Evolutionary conservation across 2,797 vertebrate genomes (phyloP).

Genomic region (Xiphophorus birchmanni): DNA sequence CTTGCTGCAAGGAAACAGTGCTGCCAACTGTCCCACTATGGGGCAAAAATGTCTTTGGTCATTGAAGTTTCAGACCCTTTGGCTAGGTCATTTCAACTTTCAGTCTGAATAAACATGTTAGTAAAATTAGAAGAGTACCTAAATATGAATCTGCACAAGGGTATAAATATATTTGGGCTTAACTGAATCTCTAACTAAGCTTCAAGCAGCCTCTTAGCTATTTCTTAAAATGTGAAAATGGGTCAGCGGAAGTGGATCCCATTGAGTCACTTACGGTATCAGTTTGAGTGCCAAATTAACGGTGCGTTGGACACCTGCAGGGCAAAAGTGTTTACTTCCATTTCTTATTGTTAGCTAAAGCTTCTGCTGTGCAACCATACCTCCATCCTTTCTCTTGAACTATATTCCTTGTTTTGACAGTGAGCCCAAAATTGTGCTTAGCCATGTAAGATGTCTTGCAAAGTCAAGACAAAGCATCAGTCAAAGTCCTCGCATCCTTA

Average conservation of each 20-base stretch:
- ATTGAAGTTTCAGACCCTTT: neutral
- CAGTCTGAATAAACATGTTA: neutral
- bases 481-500: slow-evolving; percentile 54
- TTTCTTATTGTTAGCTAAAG: slow-evolving; percentile 24
- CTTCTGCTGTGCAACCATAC: slow-evolving; percentile 30
- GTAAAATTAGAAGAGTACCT: neutral
- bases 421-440: slow-evolving; percentile 58
- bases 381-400: slow-evolving; percentile 43
- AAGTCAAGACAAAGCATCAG: slow-evolving; percentile 54
- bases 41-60: too few relatives aligned
- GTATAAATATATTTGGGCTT: neutral
- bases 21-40: too few relatives aligned
- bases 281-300: slow-evolving; percentile 11
- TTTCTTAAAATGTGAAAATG: slow-evolving; percentile 6
- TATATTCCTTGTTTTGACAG: slow-evolving; percentile 50
- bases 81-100: neutral
- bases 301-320: slow-evolving; percentile 16
- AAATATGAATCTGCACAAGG: neutral
- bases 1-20: neutral
- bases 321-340: slow-evolving; percentile 13
- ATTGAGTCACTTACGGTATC: slow-evolving; percentile 15
- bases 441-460: slow-evolving; percentile 64
- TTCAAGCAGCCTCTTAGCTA: neutral
- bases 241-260: neutral
- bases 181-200: neutral